Evolutionary conservation across 2,888 invertebrate species (phyloP).

Genomic region (Lepidocyrtoides sp.): DNA sequence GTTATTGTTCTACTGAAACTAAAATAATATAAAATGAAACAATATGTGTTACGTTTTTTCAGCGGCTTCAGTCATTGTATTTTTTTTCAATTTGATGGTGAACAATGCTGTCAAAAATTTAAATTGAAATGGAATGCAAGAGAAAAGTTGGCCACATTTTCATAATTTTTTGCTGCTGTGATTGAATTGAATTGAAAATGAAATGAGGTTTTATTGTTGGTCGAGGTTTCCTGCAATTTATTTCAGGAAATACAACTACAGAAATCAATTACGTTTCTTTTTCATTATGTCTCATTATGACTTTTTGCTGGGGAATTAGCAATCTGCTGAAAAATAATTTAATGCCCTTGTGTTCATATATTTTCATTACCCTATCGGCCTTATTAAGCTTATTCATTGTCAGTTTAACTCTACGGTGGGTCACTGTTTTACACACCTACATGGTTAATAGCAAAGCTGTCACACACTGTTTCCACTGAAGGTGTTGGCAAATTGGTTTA

Average conservation of each 20-base stretch:
- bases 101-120: conserved; percentile 11
- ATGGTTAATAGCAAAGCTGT: not conserved
- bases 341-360: not conserved
- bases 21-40: not conserved
- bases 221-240: conserved; percentile 64
- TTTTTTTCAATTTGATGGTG: not conserved
- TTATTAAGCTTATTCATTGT: not conserved
- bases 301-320: not conserved
- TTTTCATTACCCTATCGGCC: not conserved
- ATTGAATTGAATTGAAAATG: not conserved
- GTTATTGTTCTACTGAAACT: too few relatives aligned
- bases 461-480: not conserved
- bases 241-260: conserved; percentile 50
- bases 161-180: not conserved
- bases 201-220: conserved; percentile 57
- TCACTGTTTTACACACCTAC: not conserved
- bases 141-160: not conserved
- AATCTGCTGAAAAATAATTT: conserved; percentile 7
- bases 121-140: not conserved
- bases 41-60: not conserved
- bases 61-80: not conserved
- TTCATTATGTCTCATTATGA: conserved; percentile 10
- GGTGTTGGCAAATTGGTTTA: conserved; percentile 52
- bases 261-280: conserved; percentile 18
- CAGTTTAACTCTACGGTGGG: not conserved